Conservation (phyloP, 2,888 invertebrate species). For the Galeopsomyia nigrocyanea region DNA sequence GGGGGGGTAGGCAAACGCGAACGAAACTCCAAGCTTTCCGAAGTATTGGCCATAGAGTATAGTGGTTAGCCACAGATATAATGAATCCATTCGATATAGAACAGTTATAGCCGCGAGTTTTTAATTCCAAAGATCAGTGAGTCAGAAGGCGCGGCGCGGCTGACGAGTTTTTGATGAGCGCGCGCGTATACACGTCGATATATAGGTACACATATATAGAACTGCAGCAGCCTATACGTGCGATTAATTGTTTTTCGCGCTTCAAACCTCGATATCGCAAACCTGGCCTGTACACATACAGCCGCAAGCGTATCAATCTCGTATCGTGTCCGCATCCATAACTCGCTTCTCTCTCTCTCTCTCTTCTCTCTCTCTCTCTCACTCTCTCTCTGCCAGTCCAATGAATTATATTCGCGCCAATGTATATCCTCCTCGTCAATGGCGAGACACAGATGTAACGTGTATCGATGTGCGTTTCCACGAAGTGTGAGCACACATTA, state of each 20-base stretch:
- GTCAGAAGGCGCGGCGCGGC: conserved; percentile 35
- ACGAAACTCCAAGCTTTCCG: too few species aligned
- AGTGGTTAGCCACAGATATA: too few species aligned
- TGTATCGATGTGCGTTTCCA: too few species aligned
- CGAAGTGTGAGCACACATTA: too few species aligned
- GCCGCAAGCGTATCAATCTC: conserved; percentile 26
- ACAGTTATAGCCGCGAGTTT: background rate
- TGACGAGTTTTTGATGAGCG: conserved; percentile 40
- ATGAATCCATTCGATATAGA: too few species aligned
- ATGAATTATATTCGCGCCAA: conserved; percentile 25
- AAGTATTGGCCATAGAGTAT: too few species aligned
- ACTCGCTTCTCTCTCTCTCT: background rate
- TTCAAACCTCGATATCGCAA: too few species aligned
- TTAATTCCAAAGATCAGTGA: conserved; percentile 13
- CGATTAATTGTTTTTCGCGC: conserved; percentile 43
- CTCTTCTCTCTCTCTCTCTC: too few species aligned
- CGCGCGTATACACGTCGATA: background rate
- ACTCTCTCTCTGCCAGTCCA: background rate
- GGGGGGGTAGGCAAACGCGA: too few species aligned
- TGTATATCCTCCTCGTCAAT: background rate
- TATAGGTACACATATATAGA: too few species aligned
- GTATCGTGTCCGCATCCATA: conserved; percentile 16
- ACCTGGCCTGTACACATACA: background rate
- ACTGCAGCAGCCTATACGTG: background rate
- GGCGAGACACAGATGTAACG: background rate